Base-by-base conservation (phyloP, 2,797 vertebrate genomes). In the Gephyroberyx darwinii region DNA sequence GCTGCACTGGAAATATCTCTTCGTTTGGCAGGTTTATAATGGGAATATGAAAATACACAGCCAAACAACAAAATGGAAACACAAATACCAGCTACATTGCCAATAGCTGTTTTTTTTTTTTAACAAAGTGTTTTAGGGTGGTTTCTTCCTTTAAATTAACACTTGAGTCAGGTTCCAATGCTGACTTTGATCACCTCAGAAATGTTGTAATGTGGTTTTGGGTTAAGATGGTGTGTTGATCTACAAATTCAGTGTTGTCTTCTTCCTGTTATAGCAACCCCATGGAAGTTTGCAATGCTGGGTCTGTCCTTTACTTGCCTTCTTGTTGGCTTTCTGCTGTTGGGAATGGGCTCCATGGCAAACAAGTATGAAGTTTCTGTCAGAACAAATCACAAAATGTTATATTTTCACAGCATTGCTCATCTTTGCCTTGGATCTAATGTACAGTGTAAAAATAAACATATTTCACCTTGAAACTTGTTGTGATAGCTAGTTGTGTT, bases 221-320 rank as follows among this genome's bases (percentile, higher is more conserved):
- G 26, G 26, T 26, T 26, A 2, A 26, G 26, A 26, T 26, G 26
- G 26, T 26, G 26, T 1, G 26, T 26, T 26, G 26, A 26, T 26
- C 2, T 26, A 26, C 26, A 26, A 26, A 26, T 26, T 26, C 33
- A 64, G 37, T 22, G 16, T 33, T 26, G 65, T 58, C 12, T 52
- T 48, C 19, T 41, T 60, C 47, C 22, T 65, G 20, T 84, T 84
- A 41, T 86, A 99, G 98, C 92, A 0, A 90, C 94, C 6, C 57
- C 86, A 0, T 98, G 97, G 98, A 96, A 92, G 60, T 95, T 94
- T 63, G 94, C 93, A 0, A 75, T 98, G 57, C 90, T 99, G 26
- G 94, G 19, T 0, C 83, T 98, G 72, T 90, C 95, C 2, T 90
- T 92, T 0, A 1, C 90, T 5, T 93, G 92, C 62, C 84, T 96